These are phyloP conservation scores for Spondyliosoma cantharus DNA, from an alignment of 2,797 vertebrate genomes.

Conservation along the genomic window DNA sequence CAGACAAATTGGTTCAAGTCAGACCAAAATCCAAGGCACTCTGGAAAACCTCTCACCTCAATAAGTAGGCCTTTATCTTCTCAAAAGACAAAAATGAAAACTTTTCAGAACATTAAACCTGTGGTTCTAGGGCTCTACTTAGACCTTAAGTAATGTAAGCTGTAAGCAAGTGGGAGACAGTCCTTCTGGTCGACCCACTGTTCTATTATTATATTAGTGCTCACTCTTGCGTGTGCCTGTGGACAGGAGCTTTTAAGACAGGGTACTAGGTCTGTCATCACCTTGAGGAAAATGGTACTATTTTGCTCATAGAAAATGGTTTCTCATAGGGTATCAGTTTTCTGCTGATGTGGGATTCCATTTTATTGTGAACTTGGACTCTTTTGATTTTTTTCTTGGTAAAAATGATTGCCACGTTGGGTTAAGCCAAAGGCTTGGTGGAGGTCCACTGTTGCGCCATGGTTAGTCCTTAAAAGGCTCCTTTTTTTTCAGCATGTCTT, in stretches of 20 bases:
- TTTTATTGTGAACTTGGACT: slow-evolving; percentile 19
- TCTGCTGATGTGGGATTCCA: slow-evolving; percentile 15
- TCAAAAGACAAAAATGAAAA: not conserved
- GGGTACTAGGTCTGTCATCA: slow-evolving; percentile 60
- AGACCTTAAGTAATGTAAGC: slow-evolving; percentile 4
- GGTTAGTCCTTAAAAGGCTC: slow-evolving; percentile 38
- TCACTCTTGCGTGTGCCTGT: slow-evolving; percentile 56
- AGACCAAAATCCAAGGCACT: not conserved
- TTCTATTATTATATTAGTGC: slow-evolving; percentile 51
- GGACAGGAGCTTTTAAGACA: slow-evolving; percentile 66
- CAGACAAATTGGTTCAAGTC: slow-evolving; percentile 2
- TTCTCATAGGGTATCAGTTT: slow-evolving; percentile 46
- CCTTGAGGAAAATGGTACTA: slow-evolving; percentile 39
- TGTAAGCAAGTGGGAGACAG: slow-evolving; percentile 9
- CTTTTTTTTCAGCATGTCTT: slow-evolving; percentile 44
- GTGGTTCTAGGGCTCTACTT: not conserved
- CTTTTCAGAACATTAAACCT: not conserved
- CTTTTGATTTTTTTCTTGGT: slow-evolving; percentile 20
- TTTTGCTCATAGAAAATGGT: slow-evolving; percentile 38
- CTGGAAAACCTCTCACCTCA: not conserved
- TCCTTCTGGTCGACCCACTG: slow-evolving; percentile 24
- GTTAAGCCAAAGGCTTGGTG: slow-evolving; percentile 42
- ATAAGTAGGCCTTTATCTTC: not conserved
- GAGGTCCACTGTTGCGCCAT: slow-evolving; percentile 25
- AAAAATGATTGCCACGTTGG: slow-evolving; percentile 39